Base-by-base conservation (phyloP, 2,888 invertebrate genomes). In the Thyatira batis region DNA sequence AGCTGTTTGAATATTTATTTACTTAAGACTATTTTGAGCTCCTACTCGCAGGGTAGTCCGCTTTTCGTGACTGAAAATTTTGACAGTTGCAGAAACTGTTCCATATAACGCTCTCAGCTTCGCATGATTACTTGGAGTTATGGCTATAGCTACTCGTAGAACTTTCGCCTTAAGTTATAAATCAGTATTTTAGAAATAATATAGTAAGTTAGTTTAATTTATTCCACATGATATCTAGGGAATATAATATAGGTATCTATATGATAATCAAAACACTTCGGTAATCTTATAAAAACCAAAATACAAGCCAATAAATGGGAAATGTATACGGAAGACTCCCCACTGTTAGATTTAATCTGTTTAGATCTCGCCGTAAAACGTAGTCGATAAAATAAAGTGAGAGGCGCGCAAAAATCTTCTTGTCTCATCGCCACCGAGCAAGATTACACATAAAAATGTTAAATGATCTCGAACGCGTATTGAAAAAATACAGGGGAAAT, bases 361-460 rank as follows among this genome's bases (percentile, higher is more conserved):
- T 89, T 84, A 82, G 82, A 86, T 78, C 75, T 81, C 69, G 82
- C 80, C 78, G 82, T 88, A 89, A 90, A 90, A 82, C 81, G 88
- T 82, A 78, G 79, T 76, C 85, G 83, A 87, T 89, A 89, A 89
- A 91, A 89, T 85, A 89, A 89, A 90, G 82, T 84, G 82, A 83
- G 78, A 78, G 80, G 82, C 80, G 83, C 84, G 80, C 82, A 83
- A 86, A 86, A 87, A 87, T 85, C 84, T 82, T 78, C 83, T 85
- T 80, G 84, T 83, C 88, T 87, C 85, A 87, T 89, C 87, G 84
- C 85, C 84, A 83, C 80, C 84, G 72, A 82, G 87, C 84, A 80
- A 87, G 88, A 90, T 91, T 90, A 91, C 89, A 91, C 91, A 91
- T 91, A 91, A 92, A 92, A 91, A 91, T 91, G 91, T 90, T 91